These are phyloP conservation scores for Drosophila insularis DNA, from an alignment of 1,140 invertebrate genomes.

Conservation along the genomic window DNA sequence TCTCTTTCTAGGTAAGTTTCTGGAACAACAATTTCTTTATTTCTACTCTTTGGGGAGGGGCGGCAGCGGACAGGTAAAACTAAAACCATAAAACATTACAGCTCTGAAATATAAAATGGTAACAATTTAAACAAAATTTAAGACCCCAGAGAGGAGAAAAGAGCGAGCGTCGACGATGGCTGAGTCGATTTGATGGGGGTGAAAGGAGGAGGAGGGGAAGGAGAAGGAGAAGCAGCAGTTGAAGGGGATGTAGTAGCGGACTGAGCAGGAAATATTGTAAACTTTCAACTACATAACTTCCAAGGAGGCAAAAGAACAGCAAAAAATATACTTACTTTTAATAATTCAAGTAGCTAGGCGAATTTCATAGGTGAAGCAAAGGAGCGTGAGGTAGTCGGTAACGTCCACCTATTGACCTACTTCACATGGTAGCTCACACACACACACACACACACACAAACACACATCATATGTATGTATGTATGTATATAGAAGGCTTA, in stretches of 20 bases:
- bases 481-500: too few relatives aligned
- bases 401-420: conserved; percentile 44
- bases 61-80: neutral
- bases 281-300: conserved; percentile 52
- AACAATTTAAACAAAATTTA: conserved; percentile 33
- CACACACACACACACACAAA: neutral
- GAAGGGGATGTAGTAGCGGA: neutral
- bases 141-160: conserved; percentile 3
- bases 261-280: conserved; percentile 11
- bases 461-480: neutral
- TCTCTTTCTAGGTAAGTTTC: conserved; percentile 48
- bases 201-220: too few relatives aligned
- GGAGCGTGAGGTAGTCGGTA: conserved; percentile 9
- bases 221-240: too few relatives aligned
- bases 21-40: conserved; percentile 14
- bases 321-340: conserved; percentile 58
- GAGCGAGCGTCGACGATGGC: neutral
- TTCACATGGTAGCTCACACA: conserved; percentile 1
- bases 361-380: neutral
- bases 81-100: conserved; percentile 21
- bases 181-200: too few relatives aligned
- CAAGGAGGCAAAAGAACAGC: conserved; percentile 31
- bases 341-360: conserved; percentile 72
- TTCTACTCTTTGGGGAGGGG: neutral
- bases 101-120: conserved; percentile 19